A percentile compares a stretch with the other conserved stretches of the same genome.
Evolutionary conservation across 2,888 invertebrate species (phyloP).

Genomic region (Drosophila cracens): DNA sequence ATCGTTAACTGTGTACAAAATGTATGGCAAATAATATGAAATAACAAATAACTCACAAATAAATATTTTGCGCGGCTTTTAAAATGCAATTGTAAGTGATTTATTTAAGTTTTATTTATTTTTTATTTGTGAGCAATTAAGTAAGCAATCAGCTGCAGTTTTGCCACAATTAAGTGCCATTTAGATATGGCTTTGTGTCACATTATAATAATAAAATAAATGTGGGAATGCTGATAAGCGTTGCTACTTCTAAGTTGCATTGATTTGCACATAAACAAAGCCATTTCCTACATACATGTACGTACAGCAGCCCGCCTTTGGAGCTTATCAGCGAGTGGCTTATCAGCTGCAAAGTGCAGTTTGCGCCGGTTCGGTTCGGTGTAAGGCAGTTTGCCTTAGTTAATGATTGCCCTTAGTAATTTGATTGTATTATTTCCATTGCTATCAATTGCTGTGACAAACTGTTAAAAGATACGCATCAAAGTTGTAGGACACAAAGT

Average conservation of each 20-base stretch:
- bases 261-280: conserved; percentile 18
- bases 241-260: conserved; percentile 11
- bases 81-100: conserved; percentile 46
- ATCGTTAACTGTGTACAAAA: conserved; percentile 42
- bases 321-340: conserved; percentile 14
- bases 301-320: conserved; percentile 21
- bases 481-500: neutral
- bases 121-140: conserved; percentile 15
- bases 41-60: conserved; percentile 13
- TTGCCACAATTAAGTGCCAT: conserved; percentile 38
- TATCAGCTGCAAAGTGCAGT: conserved; percentile 38
- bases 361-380: conserved; percentile 46
- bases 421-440: conserved; percentile 31
- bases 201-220: conserved; percentile 2
- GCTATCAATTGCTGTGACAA: conserved; percentile 37
- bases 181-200: conserved; percentile 35
- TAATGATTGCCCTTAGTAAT: conserved; percentile 48
- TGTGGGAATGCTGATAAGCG: conserved; percentile 9
- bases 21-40: conserved; percentile 16
- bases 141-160: conserved; percentile 44
- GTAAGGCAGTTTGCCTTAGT: conserved; percentile 56
- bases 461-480: conserved; percentile 18
- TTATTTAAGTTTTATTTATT: neutral
- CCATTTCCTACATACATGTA: conserved; percentile 2
- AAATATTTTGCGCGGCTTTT: conserved; percentile 36